Conservation (phyloP, 2,888 invertebrate species). For the Chloroclysta siterata region DNA sequence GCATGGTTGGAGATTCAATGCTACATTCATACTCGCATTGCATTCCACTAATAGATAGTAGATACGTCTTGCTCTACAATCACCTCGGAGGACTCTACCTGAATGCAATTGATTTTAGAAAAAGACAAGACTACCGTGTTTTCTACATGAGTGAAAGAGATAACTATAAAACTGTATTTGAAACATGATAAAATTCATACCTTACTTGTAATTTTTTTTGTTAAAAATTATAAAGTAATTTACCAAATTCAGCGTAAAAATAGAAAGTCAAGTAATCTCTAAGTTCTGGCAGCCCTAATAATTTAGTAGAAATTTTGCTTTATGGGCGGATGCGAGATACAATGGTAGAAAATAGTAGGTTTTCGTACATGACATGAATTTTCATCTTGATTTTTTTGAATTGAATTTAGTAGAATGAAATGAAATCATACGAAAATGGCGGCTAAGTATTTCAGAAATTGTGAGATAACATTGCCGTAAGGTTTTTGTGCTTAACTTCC, state of each 20-base stretch:
- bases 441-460: constrained; percentile 19
- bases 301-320: constrained; percentile 25
- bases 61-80: background rate
- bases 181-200: background rate
- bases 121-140: background rate
- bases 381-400: background rate
- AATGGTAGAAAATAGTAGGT: constrained; percentile 31
- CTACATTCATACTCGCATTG: background rate
- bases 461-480: background rate
- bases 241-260: too few relatives aligned
- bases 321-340: too few relatives aligned
- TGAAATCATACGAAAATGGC: constrained; percentile 32
- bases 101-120: background rate
- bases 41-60: background rate
- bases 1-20: constrained; percentile 16
- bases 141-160: too few relatives aligned
- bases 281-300: constrained; percentile 30
- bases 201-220: too few relatives aligned
- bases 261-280: background rate
- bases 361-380: constrained; percentile 1
- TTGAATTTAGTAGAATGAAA: background rate
- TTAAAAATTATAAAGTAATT: too few relatives aligned
- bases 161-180: too few relatives aligned
- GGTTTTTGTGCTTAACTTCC: background rate
- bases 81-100: constrained; percentile 1